Base-by-base conservation (phyloP, 2,888 invertebrate genomes). In the Polydrusus pterygomalis region DNA sequence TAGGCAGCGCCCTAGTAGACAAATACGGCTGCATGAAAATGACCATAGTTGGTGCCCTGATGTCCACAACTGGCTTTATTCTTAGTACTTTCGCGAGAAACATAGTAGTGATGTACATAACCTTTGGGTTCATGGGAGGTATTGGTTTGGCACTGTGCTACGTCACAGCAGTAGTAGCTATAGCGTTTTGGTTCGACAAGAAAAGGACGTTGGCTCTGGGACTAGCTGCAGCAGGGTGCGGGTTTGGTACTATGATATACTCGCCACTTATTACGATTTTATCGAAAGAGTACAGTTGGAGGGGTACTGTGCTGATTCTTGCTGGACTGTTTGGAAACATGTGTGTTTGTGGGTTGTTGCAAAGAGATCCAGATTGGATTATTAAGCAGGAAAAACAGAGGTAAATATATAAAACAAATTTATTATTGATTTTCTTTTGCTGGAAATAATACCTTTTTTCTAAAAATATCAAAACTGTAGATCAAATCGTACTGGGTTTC, bases 131-230 rank as follows among this genome's bases (percentile, higher is more conserved):
- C 1, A 91, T 96, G 25, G 93, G 96, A 68, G 96, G 97, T 0
- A 87, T 96, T 74, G 97, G 97, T 0, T 88, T 97, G 78, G 95
- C 96, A 8, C 87, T 95, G 64, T 95, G 95, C 68, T 97, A 96
- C 85, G 96, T 97, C 13, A 95, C 96, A 3, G 96, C 96, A 2
- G 96, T 97, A 6, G 96, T 97, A 5, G 94, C 95, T 69, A 95
- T 97, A 76, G 96, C 97, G 6, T 96, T 95, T 85, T 97, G 97
- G 94, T 97, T 97, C 87, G 96, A 97, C 82, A 95, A 95, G 86
- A 94, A 93, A 83, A 90, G 96, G 47, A 94, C 95, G 58, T 89
- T 97, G 79, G 97, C 97, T 7, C 95, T 96, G 9, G 96, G 97
- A 0, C 89, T 97, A 69, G 95, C 96, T 0, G 96, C 96, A 0